Percentiles rank a stretch among this genome's conserved stretches.
Evolutionary conservation across 1,140 invertebrate species (phyloP).

Genomic region (Colletes latitarsis): DNA sequence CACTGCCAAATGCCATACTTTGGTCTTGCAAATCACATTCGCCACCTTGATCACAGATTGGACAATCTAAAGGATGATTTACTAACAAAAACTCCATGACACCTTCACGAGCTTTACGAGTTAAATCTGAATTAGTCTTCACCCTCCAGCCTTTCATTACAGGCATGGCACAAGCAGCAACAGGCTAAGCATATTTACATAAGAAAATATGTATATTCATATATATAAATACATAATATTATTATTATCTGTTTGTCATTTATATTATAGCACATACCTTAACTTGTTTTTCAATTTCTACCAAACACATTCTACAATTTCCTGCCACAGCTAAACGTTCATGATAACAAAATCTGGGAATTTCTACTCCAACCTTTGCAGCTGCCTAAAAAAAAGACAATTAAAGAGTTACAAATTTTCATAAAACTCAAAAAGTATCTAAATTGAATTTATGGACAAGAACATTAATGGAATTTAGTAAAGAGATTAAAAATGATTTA

Average conservation of each 20-base stretch:
- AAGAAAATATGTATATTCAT: not conserved
- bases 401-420: not conserved
- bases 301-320: conserved; percentile 99
- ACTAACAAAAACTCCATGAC: conserved; percentile 99
- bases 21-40: conserved; percentile 99
- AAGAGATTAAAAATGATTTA: conserved; percentile 71
- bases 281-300: conserved; percentile 98
- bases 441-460: not conserved
- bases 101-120: conserved; percentile 96
- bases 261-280: conserved; percentile 82
- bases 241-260: not conserved
- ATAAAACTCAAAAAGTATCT: not conserved
- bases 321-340: conserved; percentile 98
- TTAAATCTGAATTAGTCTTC: conserved; percentile 98
- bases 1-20: conserved; percentile 99
- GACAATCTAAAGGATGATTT: conserved; percentile 99
- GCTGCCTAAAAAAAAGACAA: conserved; percentile 88
- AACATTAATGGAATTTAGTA: not conserved
- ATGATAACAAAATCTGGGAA: conserved; percentile 99
- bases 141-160: conserved; percentile 99
- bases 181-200: conserved; percentile 87
- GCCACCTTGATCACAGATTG: conserved; percentile 99
- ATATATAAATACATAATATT: conserved; percentile 2
- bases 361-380: conserved; percentile 97
- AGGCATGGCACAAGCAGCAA: conserved; percentile 99